Conservation (phyloP, 2,797 vertebrate genomes). For the Gobio occitaniae region DNA sequence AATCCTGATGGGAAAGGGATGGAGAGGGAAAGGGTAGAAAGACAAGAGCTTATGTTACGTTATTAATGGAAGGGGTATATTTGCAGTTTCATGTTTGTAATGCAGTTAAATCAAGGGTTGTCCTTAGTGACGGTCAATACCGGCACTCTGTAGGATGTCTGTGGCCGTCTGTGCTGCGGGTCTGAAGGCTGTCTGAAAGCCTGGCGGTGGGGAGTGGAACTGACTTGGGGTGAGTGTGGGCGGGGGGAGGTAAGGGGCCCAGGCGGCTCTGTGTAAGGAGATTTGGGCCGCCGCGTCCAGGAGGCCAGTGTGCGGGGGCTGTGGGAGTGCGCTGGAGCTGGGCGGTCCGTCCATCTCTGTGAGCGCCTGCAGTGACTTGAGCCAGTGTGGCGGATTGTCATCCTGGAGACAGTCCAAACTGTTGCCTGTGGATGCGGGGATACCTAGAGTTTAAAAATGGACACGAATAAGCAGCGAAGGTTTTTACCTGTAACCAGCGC, state of each 20-base stretch:
- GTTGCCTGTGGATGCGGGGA: constrained; percentile 92
- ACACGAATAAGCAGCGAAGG: neutral
- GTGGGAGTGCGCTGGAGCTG: constrained; percentile 81
- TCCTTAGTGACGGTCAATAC: constrained; percentile 97
- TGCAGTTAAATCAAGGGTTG: constrained; percentile 71
- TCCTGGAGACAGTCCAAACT: constrained; percentile 99
- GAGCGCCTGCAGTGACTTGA: constrained; percentile 98
- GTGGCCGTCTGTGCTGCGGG: constrained; percentile 95
- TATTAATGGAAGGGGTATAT: constrained; percentile 80
- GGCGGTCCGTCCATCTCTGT: constrained; percentile 96
- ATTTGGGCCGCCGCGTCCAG: constrained; percentile 89
- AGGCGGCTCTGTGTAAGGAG: constrained; percentile 96
- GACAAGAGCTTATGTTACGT: constrained; percentile 80
- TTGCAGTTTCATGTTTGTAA: constrained; percentile 78
- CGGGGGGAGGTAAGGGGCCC: constrained; percentile 89
- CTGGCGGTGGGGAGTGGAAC: constrained; percentile 96
- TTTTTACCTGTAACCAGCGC: neutral
- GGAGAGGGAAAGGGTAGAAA: constrained; percentile 66
- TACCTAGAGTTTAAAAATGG: constrained; percentile 76
- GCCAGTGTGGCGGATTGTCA: constrained; percentile 99
- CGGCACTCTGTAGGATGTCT: constrained; percentile 99
- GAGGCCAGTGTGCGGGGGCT: constrained; percentile 83
- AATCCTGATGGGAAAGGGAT: constrained; percentile 61
- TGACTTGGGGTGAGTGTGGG: constrained; percentile 89
- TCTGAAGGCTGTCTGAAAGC: constrained; percentile 99